Base-by-base conservation (phyloP, 37 sponge, comb jelly and placozoan species). In the Halisarca cf. caerulea region DNA sequence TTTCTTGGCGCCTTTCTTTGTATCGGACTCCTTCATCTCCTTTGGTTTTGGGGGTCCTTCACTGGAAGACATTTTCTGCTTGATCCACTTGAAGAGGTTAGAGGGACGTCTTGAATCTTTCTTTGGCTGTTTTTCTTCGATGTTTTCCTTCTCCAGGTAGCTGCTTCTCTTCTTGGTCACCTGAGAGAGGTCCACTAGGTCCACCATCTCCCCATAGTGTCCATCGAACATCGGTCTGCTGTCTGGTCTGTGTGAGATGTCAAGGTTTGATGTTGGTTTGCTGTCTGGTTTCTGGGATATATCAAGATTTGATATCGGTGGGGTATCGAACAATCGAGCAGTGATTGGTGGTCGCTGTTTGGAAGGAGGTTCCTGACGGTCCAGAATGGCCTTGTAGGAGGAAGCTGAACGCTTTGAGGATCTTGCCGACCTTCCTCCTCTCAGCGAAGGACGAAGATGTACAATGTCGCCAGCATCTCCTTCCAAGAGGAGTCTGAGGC, bases 401-500 rank as follows among this genome's bases (percentile, higher is more conserved):
- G 64, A 68, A 17, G 34, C 69, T 3, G 69, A 68, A 2, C 45
- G 42, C 5, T 40, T 38, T 20, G 77, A 20, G 25, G 42, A 40
- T 34, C 30, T 68, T 30, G 33, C 35, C 24, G 77, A 43, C 15
- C 64, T 62, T n/a, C 30, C 6, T 30, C 64, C 64, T 23, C 25
- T 62, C 30, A 62, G 30, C 4, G 25, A 30, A 6, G 30, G 30
- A 20, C 30, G 6, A 7, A 4, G 18, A 8, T 23, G 1, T 20
- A 41, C 45, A 23, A 37, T 21, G 2, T 58, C 1, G 21, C 42
- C 75, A 2, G 39, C 42, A 3, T 81, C 81, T 33, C 66, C 80
- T 14, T 87, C 85, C 21, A 91, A 69, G 58, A 91, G 82, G 43
- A 66, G 77, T 41, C 64, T 84, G 43, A 91, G 78, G 0, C 88